Evolutionary conservation across 2,113 vertebrate species (phyloP).

Genomic region (Numida meleagris): DNA sequence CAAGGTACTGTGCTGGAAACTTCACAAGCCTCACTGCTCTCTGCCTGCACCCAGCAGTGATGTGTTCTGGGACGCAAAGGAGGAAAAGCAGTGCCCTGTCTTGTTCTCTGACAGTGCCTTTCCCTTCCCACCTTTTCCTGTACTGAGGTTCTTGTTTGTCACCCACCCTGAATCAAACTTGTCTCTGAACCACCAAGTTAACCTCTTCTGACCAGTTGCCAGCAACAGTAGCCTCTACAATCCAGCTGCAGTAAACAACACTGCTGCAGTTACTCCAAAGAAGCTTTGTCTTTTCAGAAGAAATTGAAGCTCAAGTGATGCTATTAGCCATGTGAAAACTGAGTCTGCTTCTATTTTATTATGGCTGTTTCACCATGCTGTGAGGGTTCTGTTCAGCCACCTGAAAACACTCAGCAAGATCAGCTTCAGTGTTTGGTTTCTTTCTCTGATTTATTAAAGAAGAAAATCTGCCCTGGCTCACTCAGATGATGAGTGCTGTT

Average conservation of each 20-base stretch:
- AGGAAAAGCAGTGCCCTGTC: neutral
- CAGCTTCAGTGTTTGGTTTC: neutral
- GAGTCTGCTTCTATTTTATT: neutral
- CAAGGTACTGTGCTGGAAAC: neutral
- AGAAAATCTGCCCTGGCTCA: neutral
- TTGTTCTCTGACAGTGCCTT: neutral
- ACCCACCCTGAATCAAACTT: neutral
- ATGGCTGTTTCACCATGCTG: neutral
- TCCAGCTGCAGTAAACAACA: neutral
- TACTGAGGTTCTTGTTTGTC: neutral
- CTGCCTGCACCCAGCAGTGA: neutral
- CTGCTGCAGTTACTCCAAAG: neutral
- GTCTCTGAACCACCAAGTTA: neutral
- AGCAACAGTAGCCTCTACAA: neutral
- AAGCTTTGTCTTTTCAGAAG: neutral
- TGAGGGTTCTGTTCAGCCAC: neutral
- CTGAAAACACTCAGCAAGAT: neutral
- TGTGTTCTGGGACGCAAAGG: accelerated
- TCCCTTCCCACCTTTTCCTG: neutral
- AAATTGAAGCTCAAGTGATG: neutral
- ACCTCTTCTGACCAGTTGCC: neutral
- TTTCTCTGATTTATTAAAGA: neutral
- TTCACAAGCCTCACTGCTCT: neutral
- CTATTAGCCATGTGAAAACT: neutral
- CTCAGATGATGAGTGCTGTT: neutral